Conservation (phyloP, 2,113 vertebrate genomes). For the Meles meles region DNA sequence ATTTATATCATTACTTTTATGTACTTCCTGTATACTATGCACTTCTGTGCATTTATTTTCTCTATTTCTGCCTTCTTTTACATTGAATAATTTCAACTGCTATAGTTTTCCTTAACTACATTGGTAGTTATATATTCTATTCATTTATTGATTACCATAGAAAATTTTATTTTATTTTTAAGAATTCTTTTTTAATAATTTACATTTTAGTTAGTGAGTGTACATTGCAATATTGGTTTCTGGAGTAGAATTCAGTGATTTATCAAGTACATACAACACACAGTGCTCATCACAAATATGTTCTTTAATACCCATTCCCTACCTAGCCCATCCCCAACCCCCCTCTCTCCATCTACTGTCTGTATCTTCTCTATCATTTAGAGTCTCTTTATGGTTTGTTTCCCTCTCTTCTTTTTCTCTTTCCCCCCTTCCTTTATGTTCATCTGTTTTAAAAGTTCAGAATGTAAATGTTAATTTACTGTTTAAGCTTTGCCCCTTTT, state of each 20-base stretch:
- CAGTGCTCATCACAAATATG: not conserved
- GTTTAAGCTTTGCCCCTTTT: not conserved
- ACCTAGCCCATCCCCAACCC: not conserved
- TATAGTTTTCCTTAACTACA: not conserved
- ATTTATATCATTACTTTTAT: not conserved
- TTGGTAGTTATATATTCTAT: not conserved
- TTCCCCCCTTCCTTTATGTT: no score
- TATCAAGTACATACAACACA: no score
- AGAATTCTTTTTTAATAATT: no score
- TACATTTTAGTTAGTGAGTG: no score
- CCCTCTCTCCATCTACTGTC: not conserved
- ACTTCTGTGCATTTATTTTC: not conserved
- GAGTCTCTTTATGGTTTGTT: not conserved
- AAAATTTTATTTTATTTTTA: not conserved
- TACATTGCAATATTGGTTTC: no score
- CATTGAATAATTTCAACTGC: not conserved
- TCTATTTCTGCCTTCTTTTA: not conserved
- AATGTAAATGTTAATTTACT: not conserved
- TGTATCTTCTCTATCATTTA: not conserved
- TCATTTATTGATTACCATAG: not conserved
- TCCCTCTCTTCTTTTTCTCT: no score
- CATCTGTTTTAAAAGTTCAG: not conserved
- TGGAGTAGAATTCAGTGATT: no score
- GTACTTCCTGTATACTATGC: not conserved
- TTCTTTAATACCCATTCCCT: not conserved